Percentiles rank a stretch among this genome's conserved stretches.
Conservation (phyloP, 2,113 vertebrate species). For the Cnemophilus loriae region DNA sequence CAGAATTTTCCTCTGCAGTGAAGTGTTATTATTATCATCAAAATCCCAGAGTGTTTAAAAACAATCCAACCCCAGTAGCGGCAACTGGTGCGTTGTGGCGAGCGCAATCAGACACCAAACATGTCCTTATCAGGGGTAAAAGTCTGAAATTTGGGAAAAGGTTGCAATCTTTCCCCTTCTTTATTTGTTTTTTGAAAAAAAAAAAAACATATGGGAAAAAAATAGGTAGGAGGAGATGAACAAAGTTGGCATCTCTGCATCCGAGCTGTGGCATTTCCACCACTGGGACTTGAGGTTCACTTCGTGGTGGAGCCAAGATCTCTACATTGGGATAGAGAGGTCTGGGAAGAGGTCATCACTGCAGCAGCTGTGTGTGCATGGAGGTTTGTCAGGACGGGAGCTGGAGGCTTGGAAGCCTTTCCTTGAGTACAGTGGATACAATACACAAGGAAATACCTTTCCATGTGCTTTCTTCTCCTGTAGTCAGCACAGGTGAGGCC, state of each 20-base stretch:
- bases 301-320: rapidly evolving
- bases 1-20: neutral
- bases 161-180: neutral
- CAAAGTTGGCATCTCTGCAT: neutral
- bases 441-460: neutral
- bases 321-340: rapidly evolving
- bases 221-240: neutral
- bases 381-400: neutral
- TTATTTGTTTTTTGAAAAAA: neutral
- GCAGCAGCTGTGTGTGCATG: neutral
- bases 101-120: neutral
- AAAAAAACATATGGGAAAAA: neutral
- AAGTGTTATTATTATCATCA: slow-evolving; percentile 49
- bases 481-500: neutral
- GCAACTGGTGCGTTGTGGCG: rapidly evolving
- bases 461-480: neutral
- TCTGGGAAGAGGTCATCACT: neutral
- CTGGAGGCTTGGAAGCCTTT: neutral
- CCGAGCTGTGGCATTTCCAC: neutral
- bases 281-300: rapidly evolving
- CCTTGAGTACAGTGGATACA: neutral
- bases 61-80: neutral
- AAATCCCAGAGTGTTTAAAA: slow-evolving; percentile 34
- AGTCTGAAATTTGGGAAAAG: neutral
- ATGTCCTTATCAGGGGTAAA: neutral